Evolutionary conservation across 2,888 invertebrate species (phyloP), one percentile per base, ranked within the genome.

Genomic region (Pristionchus fissidentatus): DNA sequence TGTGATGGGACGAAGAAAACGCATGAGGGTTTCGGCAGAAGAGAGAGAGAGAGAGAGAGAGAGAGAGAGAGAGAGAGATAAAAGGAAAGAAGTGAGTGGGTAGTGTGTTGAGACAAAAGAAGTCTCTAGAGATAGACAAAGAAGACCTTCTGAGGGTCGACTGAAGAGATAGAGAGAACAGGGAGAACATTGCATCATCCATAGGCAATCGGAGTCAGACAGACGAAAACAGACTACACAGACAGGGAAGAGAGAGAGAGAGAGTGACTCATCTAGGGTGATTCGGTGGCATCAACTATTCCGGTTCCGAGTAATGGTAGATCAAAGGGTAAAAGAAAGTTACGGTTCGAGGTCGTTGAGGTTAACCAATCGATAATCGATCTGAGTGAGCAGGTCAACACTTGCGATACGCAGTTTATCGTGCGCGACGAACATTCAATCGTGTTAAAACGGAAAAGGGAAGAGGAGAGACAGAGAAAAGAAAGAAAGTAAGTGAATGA

Each of bases 361-460:
- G 13, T 15, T 8, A 22, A 35, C 10, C 46, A 32, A 52, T 52
- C 77, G 52, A 52, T 52, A 52, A 77, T 52, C 77, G 22, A 32
- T 26, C 77, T 35, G 7, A 41, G 7, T 77, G 19, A 41, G 13
- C 77, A 32, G 49, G 32, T 52, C 77, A 8, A 26, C 77, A 49
- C 49, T 77, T 35, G 46, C 26, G 7, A 35, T 10, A 38, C 35
- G 43, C n/a, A 41, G 15, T 29, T 38, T 66, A 32, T 66, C 38
- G 62, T 41, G 70, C 41, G 70, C 41, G 3, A n/a, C 22, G 41
- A 15, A n/a, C 70, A 52, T 22, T 10, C 10, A 10, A n/a, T 22
- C 77, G 52, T 52, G 77, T 77, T 46, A 52, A 46, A 77, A 52
- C n/a, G n/a, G n/a, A 62, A 19, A 15, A 62, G 62, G 62, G 62